Evolutionary conservation across 2,113 vertebrate species (phyloP), one percentile per base, ranked within the genome.

Genomic region (Cynocephalus volans): DNA sequence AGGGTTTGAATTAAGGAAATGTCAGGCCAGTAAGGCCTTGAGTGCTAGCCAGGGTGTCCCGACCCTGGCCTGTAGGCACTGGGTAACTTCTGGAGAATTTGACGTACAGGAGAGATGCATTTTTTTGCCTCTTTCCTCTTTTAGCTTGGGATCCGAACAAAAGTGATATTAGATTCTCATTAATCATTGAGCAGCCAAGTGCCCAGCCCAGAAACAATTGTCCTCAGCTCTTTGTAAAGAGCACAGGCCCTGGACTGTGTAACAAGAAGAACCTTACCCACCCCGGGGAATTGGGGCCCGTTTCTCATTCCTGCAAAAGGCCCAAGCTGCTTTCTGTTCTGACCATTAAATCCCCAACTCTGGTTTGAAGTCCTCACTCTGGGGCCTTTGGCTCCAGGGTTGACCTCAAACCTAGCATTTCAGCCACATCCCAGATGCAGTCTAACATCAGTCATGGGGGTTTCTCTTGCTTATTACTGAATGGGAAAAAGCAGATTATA

Each of bases 141-240:
- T 85, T 72, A 93, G 76, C 85, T 88, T 76, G 28, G n/a, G 90
- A 41, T 88, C 81, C 73, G 70, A 92, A 96, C 93, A 95, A 97
- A 97, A 95, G 93, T 93, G 91, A 64, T 91, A 88, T 82, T 97
- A 85, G 86, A 93, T 97, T 94, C 88, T 95, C 93, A 81, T 97
- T 95, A 91, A 87, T 93, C 82, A 81, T 96, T 58, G 67, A 96
- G 93, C 85, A 94, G 76, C 88, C 56, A 50, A 45, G 77, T 0
- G 41, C 75, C 67, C 81, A 93, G 82, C 93, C 73, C 88, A 85
- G 85, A 95, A 96, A 72, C 81, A 69, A 60, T 97, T 94, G 96
- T 97, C 79, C 79, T 48, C 19, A 0, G 93, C 58, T 91, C 93
- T 97, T 86, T 93, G 60, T 93, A 70, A 82, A 70, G 72, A 90